Evolutionary conservation across 2,888 invertebrate species (phyloP).

Genomic region (Lasioglossum marginatum): DNA sequence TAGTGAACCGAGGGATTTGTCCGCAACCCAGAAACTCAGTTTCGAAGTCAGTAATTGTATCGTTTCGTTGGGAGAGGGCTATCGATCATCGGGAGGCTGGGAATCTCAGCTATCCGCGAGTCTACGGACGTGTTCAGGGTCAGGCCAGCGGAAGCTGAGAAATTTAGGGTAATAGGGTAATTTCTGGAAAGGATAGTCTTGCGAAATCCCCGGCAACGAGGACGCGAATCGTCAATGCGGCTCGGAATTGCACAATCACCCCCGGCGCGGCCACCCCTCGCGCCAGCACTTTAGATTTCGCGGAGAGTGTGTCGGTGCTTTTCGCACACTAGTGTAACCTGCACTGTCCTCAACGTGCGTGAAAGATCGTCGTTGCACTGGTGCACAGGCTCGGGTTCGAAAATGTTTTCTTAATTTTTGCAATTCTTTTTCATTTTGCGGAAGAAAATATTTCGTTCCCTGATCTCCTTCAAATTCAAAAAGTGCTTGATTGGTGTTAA

Average conservation of each 20-base stretch:
- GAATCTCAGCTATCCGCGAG: background rate
- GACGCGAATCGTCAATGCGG: conserved; percentile 57
- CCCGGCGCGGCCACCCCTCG: conserved; percentile 6
- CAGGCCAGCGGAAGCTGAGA: conserved; percentile 10
- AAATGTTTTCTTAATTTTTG: background rate
- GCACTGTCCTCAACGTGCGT: conserved; percentile 16
- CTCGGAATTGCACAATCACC: conserved; percentile 57
- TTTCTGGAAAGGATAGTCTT: conserved; percentile 10
- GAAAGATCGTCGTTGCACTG: background rate
- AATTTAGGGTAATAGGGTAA: conserved; percentile 16
- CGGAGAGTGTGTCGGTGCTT: conserved; percentile 32
- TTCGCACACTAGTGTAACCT: conserved; percentile 29
- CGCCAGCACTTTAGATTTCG: conserved; percentile 38
- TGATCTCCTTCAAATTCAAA: background rate
- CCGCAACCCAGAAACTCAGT: background rate
- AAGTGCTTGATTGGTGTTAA: background rate
- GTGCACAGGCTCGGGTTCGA: conserved; percentile 3
- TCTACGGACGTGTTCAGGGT: conserved; percentile 11
- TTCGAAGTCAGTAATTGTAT: background rate
- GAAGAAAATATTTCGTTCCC: background rate
- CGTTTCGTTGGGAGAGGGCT: background rate
- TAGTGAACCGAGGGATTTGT: background rate
- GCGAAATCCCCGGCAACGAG: conserved; percentile 23
- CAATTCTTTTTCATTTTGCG: background rate
- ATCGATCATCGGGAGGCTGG: background rate